Evolutionary conservation across 2,888 invertebrate species (phyloP), one percentile per base, ranked within the genome.

Genomic region (Drosophila gaucha): DNA sequence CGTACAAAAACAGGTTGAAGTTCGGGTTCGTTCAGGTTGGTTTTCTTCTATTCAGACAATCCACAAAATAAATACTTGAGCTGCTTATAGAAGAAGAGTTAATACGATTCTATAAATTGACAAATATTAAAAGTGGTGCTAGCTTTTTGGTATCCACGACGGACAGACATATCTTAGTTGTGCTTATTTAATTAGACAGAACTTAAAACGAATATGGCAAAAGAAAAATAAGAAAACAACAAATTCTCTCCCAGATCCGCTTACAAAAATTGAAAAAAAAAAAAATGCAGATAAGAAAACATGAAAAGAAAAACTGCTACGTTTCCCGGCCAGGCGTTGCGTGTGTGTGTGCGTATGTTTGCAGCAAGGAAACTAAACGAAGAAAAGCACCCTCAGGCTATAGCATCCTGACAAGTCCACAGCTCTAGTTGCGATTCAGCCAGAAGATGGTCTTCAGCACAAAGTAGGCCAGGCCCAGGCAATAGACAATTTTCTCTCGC

Each of bases 371-470:
- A 77, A 78, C 39, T n/a, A 66, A 54, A 49, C 36, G 30, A 35
- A 46, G 63, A 24, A 43, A 58, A 76, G 77, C 77, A 74, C 74
- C 76, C 50, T 76, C 51, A 46, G 49, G 52, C 36, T 47, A 24
- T n/a, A n/a, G n/a, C n/a, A 26, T 12, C 54, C 16, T 38, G 22
- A 5, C 16, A 14, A 8, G 5, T 0, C 2, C 10, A 12, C 36
- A 20, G 12, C 30, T 65, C 74, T 92, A 93, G 76, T 93, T 93
- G 80, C 94, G 93, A 89, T 94, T 95, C 80, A 97, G 93, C 97
- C 97, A 97, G 83, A 96, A 93, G 77, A 97, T 94, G 51, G 96
- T 94, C 93, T 97, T 97, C 78, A 97, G 93, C 77, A 97, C 92
- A 91, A 97, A 94, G 91, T 97, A 98, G 28, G 97, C 96, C 82